Conservation (phyloP, 2,797 vertebrate genomes). For the Buceros bicornis region DNA sequence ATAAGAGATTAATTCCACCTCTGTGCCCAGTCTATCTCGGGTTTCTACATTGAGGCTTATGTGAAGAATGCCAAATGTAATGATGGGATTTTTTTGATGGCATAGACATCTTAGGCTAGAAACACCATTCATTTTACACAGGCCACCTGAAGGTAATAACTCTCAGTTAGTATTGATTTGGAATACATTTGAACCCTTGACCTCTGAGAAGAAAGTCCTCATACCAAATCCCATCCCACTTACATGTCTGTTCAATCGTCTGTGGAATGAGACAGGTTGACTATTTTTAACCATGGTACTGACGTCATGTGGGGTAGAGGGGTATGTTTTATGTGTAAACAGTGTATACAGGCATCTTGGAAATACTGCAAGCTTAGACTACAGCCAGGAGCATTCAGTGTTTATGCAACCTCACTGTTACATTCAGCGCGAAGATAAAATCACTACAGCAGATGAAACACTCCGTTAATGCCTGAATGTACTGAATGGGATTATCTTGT, state of each 20-base stretch:
- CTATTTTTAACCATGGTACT: conserved; percentile 3
- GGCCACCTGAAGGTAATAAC: conserved; percentile 32
- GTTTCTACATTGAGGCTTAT: neutral
- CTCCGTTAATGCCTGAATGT: neutral
- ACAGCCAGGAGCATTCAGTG: neutral
- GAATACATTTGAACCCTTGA: conserved; percentile 23
- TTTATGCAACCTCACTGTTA: neutral
- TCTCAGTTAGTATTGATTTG: conserved; percentile 37
- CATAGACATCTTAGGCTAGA: conserved; percentile 27
- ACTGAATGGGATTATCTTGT: accelerated
- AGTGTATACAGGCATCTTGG: neutral
- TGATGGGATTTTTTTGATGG: conserved; percentile 25
- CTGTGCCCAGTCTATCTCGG: conserved; percentile 33
- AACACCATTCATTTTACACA: neutral
- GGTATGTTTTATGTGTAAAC: neutral
- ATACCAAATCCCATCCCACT: neutral
- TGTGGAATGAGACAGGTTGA: neutral
- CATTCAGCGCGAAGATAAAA: neutral
- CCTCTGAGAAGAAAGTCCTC: neutral
- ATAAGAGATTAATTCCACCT: conserved; percentile 52
- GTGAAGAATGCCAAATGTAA: conserved; percentile 47
- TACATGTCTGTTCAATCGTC: neutral
- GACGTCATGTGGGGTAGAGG: neutral
- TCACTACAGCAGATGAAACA: neutral
- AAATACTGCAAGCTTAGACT: neutral